Base-by-base conservation (phyloP, 2,113 vertebrate genomes). In the Cinclus mexicanus region DNA sequence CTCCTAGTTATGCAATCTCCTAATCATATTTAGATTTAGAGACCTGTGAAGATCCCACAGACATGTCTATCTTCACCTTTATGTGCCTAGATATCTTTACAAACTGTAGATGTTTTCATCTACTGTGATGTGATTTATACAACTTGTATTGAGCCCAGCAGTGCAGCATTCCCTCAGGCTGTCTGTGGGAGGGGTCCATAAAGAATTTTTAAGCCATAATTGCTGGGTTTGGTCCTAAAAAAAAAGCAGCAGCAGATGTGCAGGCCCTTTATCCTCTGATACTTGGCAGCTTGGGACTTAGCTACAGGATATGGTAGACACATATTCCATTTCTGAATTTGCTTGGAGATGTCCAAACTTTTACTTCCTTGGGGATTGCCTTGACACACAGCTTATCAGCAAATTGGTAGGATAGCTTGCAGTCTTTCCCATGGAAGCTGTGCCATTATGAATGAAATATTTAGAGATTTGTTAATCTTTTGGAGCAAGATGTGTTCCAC, bases 381-480 rank as follows among this genome's bases (percentile, higher is more conserved):
- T 67, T 71, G 64, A 67, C 59, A 55, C 14, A 5, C 5, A 8
- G 22, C 16, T 55, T 92, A 53, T 50, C 79, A 77, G n/a, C 0
- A 2, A 12, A 67, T 67, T 74, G 16, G 8, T 35, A 41, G 55
- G 64, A 77, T 24, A 78, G 21, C 29, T 90, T 88, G 70, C 88
- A 74, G 55, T 67, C 23, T 90, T 93, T 81, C 42, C 86, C 9
- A 55, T 59, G 71, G 67, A 92, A 83, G 25, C 52, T 55, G 46
- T 83, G 74, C 68, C 55, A 56, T 92, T 78, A 52, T 28, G 25
- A 9, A 16, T 37, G 16, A 83, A 63, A 44, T 87, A 92, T 71
- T 90, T 94, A 83, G 93, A 83, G 80, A 70, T 78, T 33, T 59
- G 35, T 87, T 94, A 81, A 52, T 83, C 35, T 81, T 53, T 83